Base-by-base conservation (phyloP, 2,888 invertebrate genomes). In the Leucoptera coffeella region DNA sequence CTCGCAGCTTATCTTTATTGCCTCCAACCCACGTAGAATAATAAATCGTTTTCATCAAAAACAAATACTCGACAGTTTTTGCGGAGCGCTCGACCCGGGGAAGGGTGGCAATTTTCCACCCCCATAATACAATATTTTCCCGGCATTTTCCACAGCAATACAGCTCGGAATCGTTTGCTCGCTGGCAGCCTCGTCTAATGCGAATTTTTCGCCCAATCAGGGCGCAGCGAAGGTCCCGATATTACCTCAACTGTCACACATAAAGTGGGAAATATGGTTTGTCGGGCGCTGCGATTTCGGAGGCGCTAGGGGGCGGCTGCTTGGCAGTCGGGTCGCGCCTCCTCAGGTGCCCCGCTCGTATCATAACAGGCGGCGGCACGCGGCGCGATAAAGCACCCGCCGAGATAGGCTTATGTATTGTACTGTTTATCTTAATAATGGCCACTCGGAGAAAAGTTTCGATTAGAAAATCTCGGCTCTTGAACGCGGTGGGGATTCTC, bases 191-290 rank as follows among this genome's bases (percentile, higher is more conserved):
- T 71, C 61, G 69, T 69, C 71, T 72, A 72, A 72, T 72, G 72
- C 71, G 60, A 65, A 71, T 71, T 72, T 71, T 72, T 71, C 72
- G 72, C 62, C 72, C 72, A 72, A 72, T 72, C 71, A 71, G 65
- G 62, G 65, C 57, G 52, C 65, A 64, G 69, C 62, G 58, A 64
- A 65, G 67, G 62, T 62, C 71, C 69, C 72, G 72, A 72, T 72
- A 72, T 72, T 72, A 72, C 72, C 71, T 72, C 72, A 72, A 71
- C 72, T 72, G 72, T 72, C 72, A 72, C 72, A 72, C 71, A 71
- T 72, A 72, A 72, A 72, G 72, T 72, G 72, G 71, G 69, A 72
- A 72, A 72, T 72, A 72, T 72, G 72, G 72, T 72, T 67, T 62
- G 36, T 38, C 38, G 39, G 37, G 42, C 45, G 39, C 38, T 38